Evolutionary conservation across 2,113 vertebrate species (phyloP).

Genomic region (Rhodinocichla rosea): DNA sequence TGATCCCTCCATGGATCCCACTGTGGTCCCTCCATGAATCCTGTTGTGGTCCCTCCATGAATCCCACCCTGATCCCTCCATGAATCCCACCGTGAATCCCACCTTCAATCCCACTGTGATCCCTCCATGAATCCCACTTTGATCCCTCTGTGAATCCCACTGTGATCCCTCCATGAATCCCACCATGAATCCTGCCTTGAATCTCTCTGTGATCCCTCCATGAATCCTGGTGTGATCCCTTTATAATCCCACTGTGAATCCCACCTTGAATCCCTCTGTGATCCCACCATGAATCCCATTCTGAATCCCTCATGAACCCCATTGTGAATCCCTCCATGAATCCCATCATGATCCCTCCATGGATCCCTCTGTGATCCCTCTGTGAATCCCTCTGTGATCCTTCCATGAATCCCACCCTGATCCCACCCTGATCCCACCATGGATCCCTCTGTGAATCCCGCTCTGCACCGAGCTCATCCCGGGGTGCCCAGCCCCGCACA

Average conservation of each 20-base stretch:
- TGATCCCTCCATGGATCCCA: too few species aligned
- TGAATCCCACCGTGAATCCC: rapidly evolving
- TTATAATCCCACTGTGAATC: background rate
- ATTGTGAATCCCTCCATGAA: background rate
- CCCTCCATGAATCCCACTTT: rapidly evolving
- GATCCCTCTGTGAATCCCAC: background rate
- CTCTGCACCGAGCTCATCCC: background rate
- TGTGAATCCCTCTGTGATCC: background rate
- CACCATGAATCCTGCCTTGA: background rate
- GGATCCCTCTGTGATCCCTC: background rate
- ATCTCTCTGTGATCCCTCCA: rapidly evolving
- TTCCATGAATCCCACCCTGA: too few species aligned
- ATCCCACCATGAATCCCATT: background rate
- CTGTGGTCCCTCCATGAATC: too few species aligned
- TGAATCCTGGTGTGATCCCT: background rate
- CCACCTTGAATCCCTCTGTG: background rate
- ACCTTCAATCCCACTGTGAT: rapidly evolving
- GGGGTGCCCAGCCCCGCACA: background rate
- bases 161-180: background rate
- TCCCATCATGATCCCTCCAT: background rate
- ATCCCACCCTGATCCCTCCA: too few species aligned
- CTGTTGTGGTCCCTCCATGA: too few species aligned
- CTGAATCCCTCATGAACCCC: too few species aligned
- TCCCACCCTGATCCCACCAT: too few species aligned
- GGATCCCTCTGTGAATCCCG: background rate